A percentile compares a stretch with the other conserved stretches of the same genome.
phyloP scores from a whole-genome alignment of 2,797 vertebrate species.

The Acrossocheilus wenchowensis region DNA sequence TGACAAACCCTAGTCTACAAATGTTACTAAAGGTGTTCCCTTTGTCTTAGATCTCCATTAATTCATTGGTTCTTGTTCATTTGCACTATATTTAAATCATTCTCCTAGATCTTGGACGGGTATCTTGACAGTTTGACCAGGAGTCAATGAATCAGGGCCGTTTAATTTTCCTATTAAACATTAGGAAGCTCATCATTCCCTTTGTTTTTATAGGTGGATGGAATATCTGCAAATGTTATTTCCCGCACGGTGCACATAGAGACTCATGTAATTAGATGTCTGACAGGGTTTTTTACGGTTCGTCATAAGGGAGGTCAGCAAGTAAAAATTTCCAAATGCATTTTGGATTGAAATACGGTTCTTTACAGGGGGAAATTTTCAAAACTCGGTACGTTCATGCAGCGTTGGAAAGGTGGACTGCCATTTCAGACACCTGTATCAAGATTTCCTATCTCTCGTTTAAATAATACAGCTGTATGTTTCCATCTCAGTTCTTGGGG shows the following conservation, averaged over 20 bases:
- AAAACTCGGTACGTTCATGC: background rate
- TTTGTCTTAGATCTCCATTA: background rate
- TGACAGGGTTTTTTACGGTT: slow-evolving; percentile 43
- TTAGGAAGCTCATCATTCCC: slow-evolving; percentile 34
- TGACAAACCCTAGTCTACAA: background rate
- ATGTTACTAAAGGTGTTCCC: background rate
- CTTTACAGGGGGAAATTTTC: slow-evolving; percentile 18
- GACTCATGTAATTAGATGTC: slow-evolving; percentile 46
- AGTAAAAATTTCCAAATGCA: slow-evolving; percentile 46
- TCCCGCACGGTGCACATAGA: slow-evolving; percentile 33
- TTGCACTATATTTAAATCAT: background rate
- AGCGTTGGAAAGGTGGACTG: slow-evolving; percentile 27
- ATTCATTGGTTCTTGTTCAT: background rate
- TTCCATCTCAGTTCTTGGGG: slow-evolving; percentile 34
- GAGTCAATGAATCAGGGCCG: slow-evolving; percentile 9
- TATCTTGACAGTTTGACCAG: slow-evolving; percentile 27
- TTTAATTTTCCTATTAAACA: slow-evolving; percentile 49
- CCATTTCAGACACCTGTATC: slow-evolving; percentile 48
- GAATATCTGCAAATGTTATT: slow-evolving; percentile 54
- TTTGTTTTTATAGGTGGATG: slow-evolving; percentile 54
- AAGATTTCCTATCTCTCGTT: slow-evolving; percentile 39
- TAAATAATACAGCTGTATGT: slow-evolving; percentile 49
- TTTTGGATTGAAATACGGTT: slow-evolving; percentile 31
- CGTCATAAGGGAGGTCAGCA: slow-evolving; percentile 27
- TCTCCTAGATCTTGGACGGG: background rate